Evolutionary conservation across 2,888 invertebrate species (phyloP), one percentile per base, ranked within the genome.

Genomic region (Tipula confusa): DNA sequence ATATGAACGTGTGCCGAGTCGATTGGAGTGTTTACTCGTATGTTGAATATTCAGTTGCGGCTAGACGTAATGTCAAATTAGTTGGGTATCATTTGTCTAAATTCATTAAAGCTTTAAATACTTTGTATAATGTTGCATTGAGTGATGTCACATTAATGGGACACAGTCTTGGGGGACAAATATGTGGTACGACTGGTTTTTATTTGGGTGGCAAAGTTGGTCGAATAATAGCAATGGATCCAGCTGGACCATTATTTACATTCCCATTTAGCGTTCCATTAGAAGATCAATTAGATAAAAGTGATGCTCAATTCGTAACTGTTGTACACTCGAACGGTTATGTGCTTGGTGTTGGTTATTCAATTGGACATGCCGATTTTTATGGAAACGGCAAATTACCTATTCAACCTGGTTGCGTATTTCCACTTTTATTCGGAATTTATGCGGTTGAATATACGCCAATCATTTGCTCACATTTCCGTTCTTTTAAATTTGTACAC

Each of bases 191-290:
- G 86, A 87, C 88, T 0, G 89, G 89, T 0, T 86, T 87, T 2
- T 86, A 86, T 64, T 86, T 89, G 1, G 85, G 86, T 28, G 88
- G 89, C 0, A 84, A 87, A 84, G 85, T 89, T 80, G 88, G 88
- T 84, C 88, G 89, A 85, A 89, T 89, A 83, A 89, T 89, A 84
- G 89, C 89, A 6, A 85, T 89, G 82, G 89, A 89, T 87, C 89
- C 89, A 79, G 89, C 89, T 1, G 89, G 88, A 7, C 89, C 89
- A 9, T 85, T 89, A 6, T 89, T 89, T 84, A 88, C 88, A 0
- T 83, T 89, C 84, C 89, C 89, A 0, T 86, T 87, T 0, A 87
- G 86, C 15, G 88, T 89, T 9, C 86, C 88, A 15, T 81, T 87
- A 24, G 85, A 87, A 82, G 88, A 88, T 84, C 87, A 89, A 1